Percentiles rank a stretch among this genome's conserved stretches.
Conservation (phyloP, 2,888 invertebrate species). For the Ophion ventricosus region DNA sequence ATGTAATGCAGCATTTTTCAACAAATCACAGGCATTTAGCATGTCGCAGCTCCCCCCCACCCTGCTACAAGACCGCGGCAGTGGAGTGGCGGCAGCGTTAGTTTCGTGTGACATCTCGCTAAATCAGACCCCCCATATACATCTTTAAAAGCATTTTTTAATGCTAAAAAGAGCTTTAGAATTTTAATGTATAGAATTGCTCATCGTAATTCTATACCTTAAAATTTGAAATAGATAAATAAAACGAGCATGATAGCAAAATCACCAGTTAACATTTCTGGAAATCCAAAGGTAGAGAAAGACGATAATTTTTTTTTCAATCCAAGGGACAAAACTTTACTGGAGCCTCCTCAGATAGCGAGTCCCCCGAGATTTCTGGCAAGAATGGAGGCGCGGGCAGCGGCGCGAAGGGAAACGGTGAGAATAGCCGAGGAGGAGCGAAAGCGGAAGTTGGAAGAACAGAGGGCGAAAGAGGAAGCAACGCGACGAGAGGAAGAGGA, state of each 20-base stretch:
- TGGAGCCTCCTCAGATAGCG: slow-evolving; percentile 69
- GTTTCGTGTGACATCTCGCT: too few species aligned
- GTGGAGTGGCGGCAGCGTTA: too few species aligned
- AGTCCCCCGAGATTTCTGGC: slow-evolving; percentile 87
- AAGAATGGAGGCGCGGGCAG: slow-evolving; percentile 90
- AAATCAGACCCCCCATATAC: too few species aligned
- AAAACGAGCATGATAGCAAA: background rate
- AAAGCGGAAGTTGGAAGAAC: slow-evolving; percentile 82
- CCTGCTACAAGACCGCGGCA: too few species aligned
- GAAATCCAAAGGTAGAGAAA: slow-evolving; percentile 14
- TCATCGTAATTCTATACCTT: too few species aligned
- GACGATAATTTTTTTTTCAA: slow-evolving; percentile 78
- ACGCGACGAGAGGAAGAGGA: slow-evolving; percentile 82
- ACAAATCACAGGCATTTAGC: too few species aligned
- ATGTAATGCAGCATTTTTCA: too few species aligned
- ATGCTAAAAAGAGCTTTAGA: too few species aligned
- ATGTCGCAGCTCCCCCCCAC: too few species aligned
- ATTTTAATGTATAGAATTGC: too few species aligned
- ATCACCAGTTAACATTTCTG: background rate
- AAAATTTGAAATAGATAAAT: too few species aligned
- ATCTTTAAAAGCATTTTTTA: too few species aligned
- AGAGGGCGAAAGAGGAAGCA: slow-evolving; percentile 79
- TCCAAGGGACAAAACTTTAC: slow-evolving; percentile 75
- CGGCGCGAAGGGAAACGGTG: slow-evolving; percentile 85
- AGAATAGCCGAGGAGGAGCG: slow-evolving; percentile 80